Evolutionary conservation across 2,888 invertebrate species (phyloP).

Genomic region (Drosophila mimica): DNA sequence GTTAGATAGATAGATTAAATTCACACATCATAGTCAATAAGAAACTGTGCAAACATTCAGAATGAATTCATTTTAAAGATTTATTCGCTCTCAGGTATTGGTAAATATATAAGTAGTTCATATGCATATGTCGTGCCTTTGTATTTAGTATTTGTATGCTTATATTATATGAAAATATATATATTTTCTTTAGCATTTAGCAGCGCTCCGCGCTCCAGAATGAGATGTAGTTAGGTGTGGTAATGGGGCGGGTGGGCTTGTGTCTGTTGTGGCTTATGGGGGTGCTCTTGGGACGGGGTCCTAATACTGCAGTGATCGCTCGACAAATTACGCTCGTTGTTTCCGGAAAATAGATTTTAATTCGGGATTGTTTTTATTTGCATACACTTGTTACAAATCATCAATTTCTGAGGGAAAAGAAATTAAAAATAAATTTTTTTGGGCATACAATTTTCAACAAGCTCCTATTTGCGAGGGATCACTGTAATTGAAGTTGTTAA

Average conservation of each 20-base stretch:
- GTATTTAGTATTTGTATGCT: conserved; percentile 15
- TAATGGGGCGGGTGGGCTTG: background rate
- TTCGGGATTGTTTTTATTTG: background rate
- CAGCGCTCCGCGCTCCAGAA: conserved; percentile 20
- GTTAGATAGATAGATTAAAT: background rate
- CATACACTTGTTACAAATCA: background rate
- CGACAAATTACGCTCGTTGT: background rate
- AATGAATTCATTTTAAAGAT: conserved; percentile 12
- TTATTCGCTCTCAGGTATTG: conserved; percentile 39
- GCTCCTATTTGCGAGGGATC: background rate
- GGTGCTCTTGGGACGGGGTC: background rate
- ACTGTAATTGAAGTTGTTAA: background rate
- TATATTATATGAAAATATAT: conserved; percentile 50
- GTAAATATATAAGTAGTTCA: conserved; percentile 27
- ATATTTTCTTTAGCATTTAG: conserved; percentile 6
- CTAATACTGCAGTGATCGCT: conserved; percentile 17
- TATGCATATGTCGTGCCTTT: conserved; percentile 28
- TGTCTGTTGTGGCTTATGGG: background rate
- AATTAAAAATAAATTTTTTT: background rate
- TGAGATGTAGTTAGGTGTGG: conserved; percentile 1
- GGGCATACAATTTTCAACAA: background rate
- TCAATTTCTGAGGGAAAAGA: background rate
- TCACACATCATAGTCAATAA: background rate
- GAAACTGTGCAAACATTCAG: conserved; percentile 12
- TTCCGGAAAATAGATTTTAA: background rate